phyloP scores from a whole-genome alignment of 2,797 vertebrate species.

The Galagoides demidoff region DNA sequence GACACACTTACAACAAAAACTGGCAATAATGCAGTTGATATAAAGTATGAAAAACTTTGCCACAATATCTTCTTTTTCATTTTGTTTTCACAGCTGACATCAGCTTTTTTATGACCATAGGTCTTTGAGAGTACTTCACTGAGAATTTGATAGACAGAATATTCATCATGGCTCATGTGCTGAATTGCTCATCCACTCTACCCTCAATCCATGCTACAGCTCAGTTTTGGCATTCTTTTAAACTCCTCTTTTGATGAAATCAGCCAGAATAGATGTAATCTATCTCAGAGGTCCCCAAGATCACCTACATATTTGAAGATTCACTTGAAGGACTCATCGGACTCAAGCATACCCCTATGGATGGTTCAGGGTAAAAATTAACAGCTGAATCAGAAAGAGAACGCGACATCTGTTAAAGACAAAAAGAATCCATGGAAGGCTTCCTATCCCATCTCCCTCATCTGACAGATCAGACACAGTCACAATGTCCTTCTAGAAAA shows the following conservation, averaged over 20 bases:
- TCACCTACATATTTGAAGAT: neutral
- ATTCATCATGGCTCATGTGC: neutral
- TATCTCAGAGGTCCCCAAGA: neutral
- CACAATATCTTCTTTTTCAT: neutral
- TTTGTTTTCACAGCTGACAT: neutral
- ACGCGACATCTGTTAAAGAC: neutral
- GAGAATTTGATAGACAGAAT: neutral
- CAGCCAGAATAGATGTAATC: neutral
- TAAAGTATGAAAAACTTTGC: constrained; percentile 18
- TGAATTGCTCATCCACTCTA: constrained; percentile 1
- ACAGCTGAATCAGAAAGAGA: neutral
- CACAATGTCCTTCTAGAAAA: neutral
- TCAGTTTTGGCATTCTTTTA: constrained; percentile 18
- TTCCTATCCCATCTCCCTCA: neutral
- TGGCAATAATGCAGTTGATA: neutral
- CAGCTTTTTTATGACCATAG: neutral
- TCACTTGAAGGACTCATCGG: neutral
- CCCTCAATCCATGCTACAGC: neutral
- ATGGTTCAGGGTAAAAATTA: neutral
- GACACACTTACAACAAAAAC: neutral
- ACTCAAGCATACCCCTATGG: neutral
- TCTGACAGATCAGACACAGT: neutral
- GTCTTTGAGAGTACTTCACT: neutral
- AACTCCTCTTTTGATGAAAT: neutral
- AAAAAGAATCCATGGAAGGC: neutral